Conservation (phyloP, 2,888 invertebrate genomes). For the Macrosoma leucophasiata region DNA sequence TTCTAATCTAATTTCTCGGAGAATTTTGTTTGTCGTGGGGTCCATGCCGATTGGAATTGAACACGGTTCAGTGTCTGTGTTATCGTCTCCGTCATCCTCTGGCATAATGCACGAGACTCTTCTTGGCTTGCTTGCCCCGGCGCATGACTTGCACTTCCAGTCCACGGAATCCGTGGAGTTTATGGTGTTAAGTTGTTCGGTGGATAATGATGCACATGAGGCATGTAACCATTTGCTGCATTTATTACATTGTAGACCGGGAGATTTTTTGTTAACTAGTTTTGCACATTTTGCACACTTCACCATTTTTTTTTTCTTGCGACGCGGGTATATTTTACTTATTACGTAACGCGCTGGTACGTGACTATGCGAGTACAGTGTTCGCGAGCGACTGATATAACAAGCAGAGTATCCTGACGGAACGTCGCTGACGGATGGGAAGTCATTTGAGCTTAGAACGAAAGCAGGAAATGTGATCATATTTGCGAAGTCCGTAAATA, state of each 20-base stretch:
- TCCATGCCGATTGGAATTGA: too few species aligned
- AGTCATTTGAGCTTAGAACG: too few species aligned
- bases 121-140: conserved; percentile 13
- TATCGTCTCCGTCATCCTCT: conserved; percentile 29
- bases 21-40: conserved; percentile 2
- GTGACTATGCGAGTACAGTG: too few species aligned
- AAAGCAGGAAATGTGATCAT: too few species aligned
- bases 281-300: conserved; percentile 20
- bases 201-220: conserved; percentile 18
- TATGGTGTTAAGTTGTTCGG: conserved; percentile 19
- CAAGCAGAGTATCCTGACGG: too few species aligned
- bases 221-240: conserved; percentile 23
- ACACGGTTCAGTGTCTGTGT: too few species aligned
- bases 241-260: conserved; percentile 21
- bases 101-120: conserved; percentile 21
- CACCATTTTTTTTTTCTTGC: too few species aligned
- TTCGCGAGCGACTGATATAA: too few species aligned
- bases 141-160: conserved; percentile 22
- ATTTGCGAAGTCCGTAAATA: too few species aligned
- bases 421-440: too few species aligned
- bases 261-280: conserved; percentile 16
- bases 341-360: too few species aligned
- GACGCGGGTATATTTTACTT: too few species aligned
- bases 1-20: conserved; percentile 10
- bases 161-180: conserved; percentile 21